Evolutionary conservation across 2,113 vertebrate genomes (phyloP), one percentile per base, ranked within the genome.

Genomic region (Alces alces): DNA sequence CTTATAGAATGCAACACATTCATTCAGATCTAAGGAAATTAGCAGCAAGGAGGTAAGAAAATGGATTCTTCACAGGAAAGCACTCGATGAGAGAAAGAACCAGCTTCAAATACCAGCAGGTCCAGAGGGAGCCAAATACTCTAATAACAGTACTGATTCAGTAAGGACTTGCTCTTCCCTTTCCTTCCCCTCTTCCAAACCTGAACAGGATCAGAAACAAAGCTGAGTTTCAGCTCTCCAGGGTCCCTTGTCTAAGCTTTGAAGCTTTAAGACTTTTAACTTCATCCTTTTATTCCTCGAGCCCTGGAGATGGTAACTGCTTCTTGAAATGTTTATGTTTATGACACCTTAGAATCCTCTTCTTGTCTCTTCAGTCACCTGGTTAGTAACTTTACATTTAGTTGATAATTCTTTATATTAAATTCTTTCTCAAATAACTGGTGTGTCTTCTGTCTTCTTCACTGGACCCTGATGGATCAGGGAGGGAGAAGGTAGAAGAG

Each of bases 1-100:
- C 45, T 73, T 89, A 45, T 54, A 97, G 61, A 90, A 83, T 55
- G 17, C 15, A 90, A 33, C 36, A 12, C 50, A 25, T 92, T 93
- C 54, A 83, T 86, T 78, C 23, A 95, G 39, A 84, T 87, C 61
- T 91, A 94, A 96, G 58, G 78, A 94, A 86, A 88, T 82, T 30
- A 54, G 16, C 30, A 78, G 54, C 45, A 14, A 39, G 58, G 36
- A 70, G 61, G 54, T 58, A 60, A 82, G 60, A 91, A 90, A 66
- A 89, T 14, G 61, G 47, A 33, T 87, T 64, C 66, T 84, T 86
- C 84, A 55, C 86, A 36, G 3, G 6, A 94, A 96, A 83, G 30
- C 33, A 2, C 28, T 66, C 45, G 47, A 17, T 39, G 47, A 89
- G 30, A 83, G 23, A 80, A 82, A 86, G 50, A 91, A 85, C 28